Base-by-base conservation (phyloP, 1,140 invertebrate genomes). In the Plectrocnemia conspersa region DNA sequence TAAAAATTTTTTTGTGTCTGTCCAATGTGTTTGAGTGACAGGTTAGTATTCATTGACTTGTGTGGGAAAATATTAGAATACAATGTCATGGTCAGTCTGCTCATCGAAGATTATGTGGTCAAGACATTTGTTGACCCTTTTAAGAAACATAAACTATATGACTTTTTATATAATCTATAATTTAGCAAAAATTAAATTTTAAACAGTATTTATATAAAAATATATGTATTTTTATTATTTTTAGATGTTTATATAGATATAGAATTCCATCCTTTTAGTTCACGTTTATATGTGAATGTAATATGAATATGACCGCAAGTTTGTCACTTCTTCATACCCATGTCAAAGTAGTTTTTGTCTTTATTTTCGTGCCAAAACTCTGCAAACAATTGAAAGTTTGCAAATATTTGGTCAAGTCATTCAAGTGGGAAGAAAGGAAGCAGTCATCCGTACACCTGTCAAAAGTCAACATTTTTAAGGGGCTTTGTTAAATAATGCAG, bases 341-440 rank as follows among this genome's bases (percentile, higher is more conserved):
- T n/a, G n/a, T n/a, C n/a, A n/a, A 29, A 29, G 7, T 29, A 7
- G 27, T n/a, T 7, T 38, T 38, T 38, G 35, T 38, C 35, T 38
- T 16, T 38, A 16, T 38, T 7, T n/a, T 38, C 13, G 18, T 38
- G 10, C 35, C 35, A 7, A 16, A 38, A 5, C 36, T 16, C 11
- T 4, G 23, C 25, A 56, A 56, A 56, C 54, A 56, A 56, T 42
- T 33, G 23, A 19, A 44, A 44, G 54, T 56, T 56, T 56, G 54
- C 54, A 56, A 56, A 56, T 50, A 56, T 56, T 49, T 56, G 35
- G 32, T 19, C 29, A 27, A 47, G 52, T 44, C 32, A 32, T 53
- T 24, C 11, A 29, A 24, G n/a, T 21, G 18, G 4, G 38, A 27
- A 33, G 45, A 27, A 44, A 49, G 38, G 46, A 40, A 53, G 50